These are phyloP conservation scores for Carcharodon carcharias DNA, from an alignment of 2,797 vertebrate species.

Conservation along the genomic window DNA sequence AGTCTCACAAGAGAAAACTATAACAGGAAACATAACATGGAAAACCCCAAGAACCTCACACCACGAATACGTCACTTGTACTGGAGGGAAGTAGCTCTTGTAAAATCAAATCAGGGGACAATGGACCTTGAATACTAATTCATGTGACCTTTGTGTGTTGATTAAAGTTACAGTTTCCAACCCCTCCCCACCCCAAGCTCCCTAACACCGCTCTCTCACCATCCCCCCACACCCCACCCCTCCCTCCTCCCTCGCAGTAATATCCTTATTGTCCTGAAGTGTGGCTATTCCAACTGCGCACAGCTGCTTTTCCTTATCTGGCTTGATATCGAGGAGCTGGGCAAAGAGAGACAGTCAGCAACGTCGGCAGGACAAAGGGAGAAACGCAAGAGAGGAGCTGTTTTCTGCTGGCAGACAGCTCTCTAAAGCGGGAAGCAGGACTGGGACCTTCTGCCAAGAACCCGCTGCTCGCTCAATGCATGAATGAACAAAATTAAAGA, in stretches of 20 bases:
- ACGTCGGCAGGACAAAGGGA: neutral
- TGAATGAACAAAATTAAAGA: neutral
- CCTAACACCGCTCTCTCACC: neutral
- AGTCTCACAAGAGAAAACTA: neutral
- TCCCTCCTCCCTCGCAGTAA: neutral
- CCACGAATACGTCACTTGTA: neutral
- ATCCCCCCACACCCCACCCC: neutral
- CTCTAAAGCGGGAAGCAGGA: neutral
- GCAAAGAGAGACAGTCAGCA: neutral
- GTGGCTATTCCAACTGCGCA: neutral
- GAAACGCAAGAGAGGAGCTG: neutral
- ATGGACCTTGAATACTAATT: neutral
- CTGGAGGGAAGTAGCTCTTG: neutral
- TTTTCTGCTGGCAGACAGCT: neutral
- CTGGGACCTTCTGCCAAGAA: neutral
- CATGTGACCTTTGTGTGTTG: neutral
- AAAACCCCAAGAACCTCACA: neutral
- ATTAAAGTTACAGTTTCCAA: neutral
- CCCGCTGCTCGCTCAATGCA: neutral
- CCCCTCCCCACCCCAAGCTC: too few relatives aligned
- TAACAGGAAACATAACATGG: neutral
- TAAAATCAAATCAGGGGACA: neutral
- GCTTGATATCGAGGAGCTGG: neutral
- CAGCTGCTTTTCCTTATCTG: neutral
- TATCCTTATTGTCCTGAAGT: neutral